Base-by-base conservation (phyloP, 2,113 vertebrate genomes). In the Tychaedon coryphoeus region DNA sequence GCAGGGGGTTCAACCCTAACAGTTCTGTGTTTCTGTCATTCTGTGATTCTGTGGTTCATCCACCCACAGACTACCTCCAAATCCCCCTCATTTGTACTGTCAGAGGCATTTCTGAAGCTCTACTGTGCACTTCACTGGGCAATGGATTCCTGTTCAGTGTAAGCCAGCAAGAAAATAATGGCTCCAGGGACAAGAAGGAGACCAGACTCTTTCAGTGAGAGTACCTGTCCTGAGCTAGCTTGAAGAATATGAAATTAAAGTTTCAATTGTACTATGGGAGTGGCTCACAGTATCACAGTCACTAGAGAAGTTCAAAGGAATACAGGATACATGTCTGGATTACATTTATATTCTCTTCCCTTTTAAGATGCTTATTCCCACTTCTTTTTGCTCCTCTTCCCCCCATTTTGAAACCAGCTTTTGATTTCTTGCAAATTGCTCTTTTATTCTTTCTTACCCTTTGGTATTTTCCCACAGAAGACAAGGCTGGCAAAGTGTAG, bases 51-150 rank as follows among this genome's bases (percentile, higher is more conserved):
- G n/a, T n/a, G 40, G 34, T 62, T 57, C 25, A 31, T 9, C 14
- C 14, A 19, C 17, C 4, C 14, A 28, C 5, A 31, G 34, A 22
- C 8, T 12, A 19, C 4, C 6, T 3, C 29, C 7, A 10, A 4
- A 8, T 2, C 2, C 6, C 22, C 7, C 10, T 3, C 8, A 15
- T 31, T 42, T 42, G 8, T 61, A 24, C 20, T 73, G 40, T 12
- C 26, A 50, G n/a, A 85, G 80, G 33, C 50, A 43, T 56, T 85
- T 73, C 40, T 65, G 56, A 65, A 78, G 45, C 5, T 47, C 23
- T 69, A 2, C 38, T 43, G 22, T 38, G 28, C 66, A 15, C 2
- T 65, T 67, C 40, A 62, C 40, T 26, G 29, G 28, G 29, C 22
- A 50, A 40, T 40, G 40, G 40, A 40, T 40, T 40, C 40, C 14